Base-by-base conservation (phyloP, 2,113 vertebrate genomes). In the Bos taurus region DNA sequence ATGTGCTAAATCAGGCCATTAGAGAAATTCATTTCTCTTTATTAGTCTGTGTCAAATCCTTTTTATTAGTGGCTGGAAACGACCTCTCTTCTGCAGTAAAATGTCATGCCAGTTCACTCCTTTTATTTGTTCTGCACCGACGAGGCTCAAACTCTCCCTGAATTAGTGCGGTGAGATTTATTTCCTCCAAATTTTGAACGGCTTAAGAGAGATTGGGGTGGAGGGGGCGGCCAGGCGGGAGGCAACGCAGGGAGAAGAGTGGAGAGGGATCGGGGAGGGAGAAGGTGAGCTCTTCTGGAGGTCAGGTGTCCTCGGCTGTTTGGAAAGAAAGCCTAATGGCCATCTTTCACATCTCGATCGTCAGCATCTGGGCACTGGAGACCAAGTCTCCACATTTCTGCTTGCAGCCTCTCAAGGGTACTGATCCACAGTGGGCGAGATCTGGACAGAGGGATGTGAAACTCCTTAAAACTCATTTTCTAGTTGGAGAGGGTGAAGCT, bases 11-110 rank as follows among this genome's bases (percentile, higher is more conserved):
- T 98, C 97, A 99, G 98, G 97, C 98, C 98, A 98, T 99, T 99
- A 99, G 99, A 99, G 98, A 98, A 99, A 99, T 99, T 99, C 97
- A 99, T 99, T 99, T 98, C 99, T 98, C 98, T 99, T 99, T 99
- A 99, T 99, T 99, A 99, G 98, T 98, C 99, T 90, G 50, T 98
- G 99, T 99, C 97, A 96, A 99, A 99, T 99, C 99, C 98, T 99
- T 99, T 99, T 99, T 99, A 99, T 99, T 99, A 99, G 99, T 97
- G 98, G 98, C 99, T 99, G 98, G 90, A 91, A 99, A 98, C 80
- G 98, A 99, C 99, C 99, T 99, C 98, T 98, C 98, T 99, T 98
- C 98, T 98, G 98, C 99, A 98, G 98, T 98, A 98, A 99, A 99
- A 99, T 99, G 99, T 99, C 99, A 99, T 97, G 98, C 98, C 78